Evolutionary conservation across 2,797 vertebrate genomes (phyloP).

Genomic region (Sebastiscus tertius): DNA sequence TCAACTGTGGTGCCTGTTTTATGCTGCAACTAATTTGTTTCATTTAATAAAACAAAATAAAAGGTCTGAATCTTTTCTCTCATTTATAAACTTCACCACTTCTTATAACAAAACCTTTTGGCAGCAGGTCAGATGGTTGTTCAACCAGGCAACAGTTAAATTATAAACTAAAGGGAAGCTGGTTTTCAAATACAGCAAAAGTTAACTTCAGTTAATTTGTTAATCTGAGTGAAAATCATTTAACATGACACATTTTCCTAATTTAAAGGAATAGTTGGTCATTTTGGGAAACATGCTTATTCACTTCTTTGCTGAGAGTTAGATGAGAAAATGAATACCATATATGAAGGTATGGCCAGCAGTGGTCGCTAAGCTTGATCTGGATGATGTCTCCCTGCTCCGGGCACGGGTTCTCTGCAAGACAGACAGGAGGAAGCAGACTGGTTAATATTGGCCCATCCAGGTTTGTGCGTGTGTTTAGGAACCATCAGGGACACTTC

Average conservation of each 20-base stretch:
- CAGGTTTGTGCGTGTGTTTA: too few species aligned
- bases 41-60: slow-evolving; percentile 3
- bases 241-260: neutral
- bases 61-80: neutral
- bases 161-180: neutral
- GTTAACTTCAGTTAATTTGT: neutral
- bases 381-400: too few species aligned
- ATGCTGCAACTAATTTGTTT: slow-evolving; percentile 26
- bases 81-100: neutral
- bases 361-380: too few species aligned
- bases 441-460: too few species aligned
- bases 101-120: neutral
- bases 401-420: too few species aligned
- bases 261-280: neutral
- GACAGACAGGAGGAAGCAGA: too few species aligned
- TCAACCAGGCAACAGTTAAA: neutral
- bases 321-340: neutral
- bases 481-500: too few species aligned
- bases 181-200: too few species aligned
- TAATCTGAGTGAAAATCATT: neutral
- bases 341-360: too few species aligned
- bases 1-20: slow-evolving; percentile 16
- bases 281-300: neutral
- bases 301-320: neutral
- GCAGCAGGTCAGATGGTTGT: neutral